Conservation (phyloP, 23 tunicate genomes). For the Botrylloides violaceus region DNA sequence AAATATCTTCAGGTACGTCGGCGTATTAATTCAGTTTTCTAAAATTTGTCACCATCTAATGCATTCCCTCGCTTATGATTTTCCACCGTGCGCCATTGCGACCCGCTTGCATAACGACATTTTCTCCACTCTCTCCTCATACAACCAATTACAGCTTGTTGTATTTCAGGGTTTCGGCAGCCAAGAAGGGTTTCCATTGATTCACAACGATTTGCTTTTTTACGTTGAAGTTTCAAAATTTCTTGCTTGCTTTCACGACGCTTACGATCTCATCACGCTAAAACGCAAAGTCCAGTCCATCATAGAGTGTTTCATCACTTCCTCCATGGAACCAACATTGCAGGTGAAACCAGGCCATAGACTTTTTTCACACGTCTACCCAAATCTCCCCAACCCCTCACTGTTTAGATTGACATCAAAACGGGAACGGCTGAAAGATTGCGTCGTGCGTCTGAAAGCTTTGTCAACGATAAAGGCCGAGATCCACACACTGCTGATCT, state of each 20-base stretch:
- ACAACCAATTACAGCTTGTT: no score
- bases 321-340: slow-evolving; percentile 59
- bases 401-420: slow-evolving; percentile 60
- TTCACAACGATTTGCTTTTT: slow-evolving; percentile 74
- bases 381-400: background rate
- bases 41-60: background rate
- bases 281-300: slow-evolving; percentile 62
- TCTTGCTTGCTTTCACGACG: slow-evolving; percentile 68
- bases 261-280: slow-evolving; percentile 55
- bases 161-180: slow-evolving; percentile 74
- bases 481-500: slow-evolving; percentile 56
- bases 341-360: slow-evolving; percentile 27
- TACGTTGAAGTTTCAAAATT: slow-evolving; percentile 82
- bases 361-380: background rate
- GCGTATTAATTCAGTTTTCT: no score
- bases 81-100: background rate
- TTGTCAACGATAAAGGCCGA: slow-evolving; percentile 60
- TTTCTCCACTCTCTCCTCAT: background rate
- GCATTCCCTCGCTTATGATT: background rate
- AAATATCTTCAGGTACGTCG: slow-evolving; percentile 62
- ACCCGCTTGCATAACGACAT: background rate
- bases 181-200: slow-evolving; percentile 77
- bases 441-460: slow-evolving; percentile 59
- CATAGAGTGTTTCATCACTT: slow-evolving; percentile 59
- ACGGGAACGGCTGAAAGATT: slow-evolving; percentile 83